Evolutionary conservation across 2,797 vertebrate genomes (phyloP), one percentile per base, ranked within the genome.

Genomic region (Fringilla coelebs): DNA sequence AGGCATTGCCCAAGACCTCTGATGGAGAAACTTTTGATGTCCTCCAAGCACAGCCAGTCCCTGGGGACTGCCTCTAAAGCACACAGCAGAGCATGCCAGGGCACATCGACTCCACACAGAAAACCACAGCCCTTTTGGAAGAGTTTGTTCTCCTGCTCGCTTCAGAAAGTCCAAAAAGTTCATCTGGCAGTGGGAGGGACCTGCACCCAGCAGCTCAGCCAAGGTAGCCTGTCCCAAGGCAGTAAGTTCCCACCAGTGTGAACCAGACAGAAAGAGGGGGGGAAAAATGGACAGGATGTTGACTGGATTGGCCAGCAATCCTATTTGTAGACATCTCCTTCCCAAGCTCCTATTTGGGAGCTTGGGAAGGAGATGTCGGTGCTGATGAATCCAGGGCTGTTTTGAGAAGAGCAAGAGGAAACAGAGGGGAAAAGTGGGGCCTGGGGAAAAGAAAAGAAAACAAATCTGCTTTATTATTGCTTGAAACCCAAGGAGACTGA

Each of bases 391-490:
- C n/a, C 75, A 81, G 36, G 28, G 52, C 45, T 89, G 21, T 82
- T 93, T 89, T 46, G 61, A 89, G 66, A 92, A 79, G 36, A 81
- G 29, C 32, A 13, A 81, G 60, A 66, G 4, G 26, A 76, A 72
- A 72, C 4, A 32, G 24, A 67, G 17, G 24, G 51, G 29, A 52
- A 20, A 36, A 51, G 26, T 48, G 7, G 22, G 49, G 48, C 20
- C 36, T 58, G 31, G 41, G 58, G 11, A 89, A 86, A 51, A 85
- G 34, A 78, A 72, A 58, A 68, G 57, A 72, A 81, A 88, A 77
- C 86, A 88, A 95, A 84, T 67, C 67, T 40, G 24, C 38, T 71
- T 73, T 90, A 76, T 86, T 89, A 82, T 45, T 93, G 75, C 89
- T 48, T 76, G 83, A 91, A 93, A 93, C 36, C 6, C 54, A 89